A percentile compares a stretch with the other conserved stretches of the same genome.
Conservation (phyloP, 2,797 vertebrate genomes). For the Gymnoscopelus braueri region DNA sequence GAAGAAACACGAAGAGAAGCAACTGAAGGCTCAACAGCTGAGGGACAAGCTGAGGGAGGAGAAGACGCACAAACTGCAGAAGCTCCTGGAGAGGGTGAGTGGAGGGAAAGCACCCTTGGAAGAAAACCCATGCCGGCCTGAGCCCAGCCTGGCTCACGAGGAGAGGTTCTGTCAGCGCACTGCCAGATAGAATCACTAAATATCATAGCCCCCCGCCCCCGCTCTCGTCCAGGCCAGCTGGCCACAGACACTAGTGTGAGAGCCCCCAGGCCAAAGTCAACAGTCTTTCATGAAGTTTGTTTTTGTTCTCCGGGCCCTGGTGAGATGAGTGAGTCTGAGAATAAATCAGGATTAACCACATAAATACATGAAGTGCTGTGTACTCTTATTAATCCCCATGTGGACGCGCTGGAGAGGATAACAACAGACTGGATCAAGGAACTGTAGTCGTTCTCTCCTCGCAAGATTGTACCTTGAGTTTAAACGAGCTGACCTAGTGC, state of each 20-base stretch:
- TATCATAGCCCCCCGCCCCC: constrained; percentile 59
- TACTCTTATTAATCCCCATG: constrained; percentile 60
- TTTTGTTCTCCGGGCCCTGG: constrained; percentile 67
- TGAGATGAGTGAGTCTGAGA: constrained; percentile 66
- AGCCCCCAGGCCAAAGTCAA: constrained; percentile 68
- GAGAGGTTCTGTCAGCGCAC: constrained; percentile 69
- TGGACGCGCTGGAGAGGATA: constrained; percentile 29
- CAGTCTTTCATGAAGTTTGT: constrained; percentile 76
- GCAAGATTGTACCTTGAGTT: constrained; percentile 6
- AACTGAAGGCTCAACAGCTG: constrained; percentile 98
- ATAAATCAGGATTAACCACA: constrained; percentile 74
- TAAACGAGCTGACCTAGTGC: constrained; percentile 1
- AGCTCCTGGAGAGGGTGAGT: constrained; percentile 96
- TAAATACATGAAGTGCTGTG: constrained; percentile 66
- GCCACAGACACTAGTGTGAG: constrained; percentile 65
- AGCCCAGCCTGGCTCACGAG: constrained; percentile 47
- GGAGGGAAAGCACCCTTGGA: constrained; percentile 50
- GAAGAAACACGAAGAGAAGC: constrained; percentile 99
- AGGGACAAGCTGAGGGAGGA: constrained; percentile 96
- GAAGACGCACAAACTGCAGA: constrained; percentile 97
- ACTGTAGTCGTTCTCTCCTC: constrained; percentile 37
- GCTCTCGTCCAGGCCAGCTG: constrained; percentile 65
- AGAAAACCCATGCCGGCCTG: constrained; percentile 41
- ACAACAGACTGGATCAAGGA: constrained; percentile 35
- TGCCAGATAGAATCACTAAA: constrained; percentile 72